Base-by-base conservation (phyloP, 23 tunicate genomes). In the Oikopleura dioica region DNA sequence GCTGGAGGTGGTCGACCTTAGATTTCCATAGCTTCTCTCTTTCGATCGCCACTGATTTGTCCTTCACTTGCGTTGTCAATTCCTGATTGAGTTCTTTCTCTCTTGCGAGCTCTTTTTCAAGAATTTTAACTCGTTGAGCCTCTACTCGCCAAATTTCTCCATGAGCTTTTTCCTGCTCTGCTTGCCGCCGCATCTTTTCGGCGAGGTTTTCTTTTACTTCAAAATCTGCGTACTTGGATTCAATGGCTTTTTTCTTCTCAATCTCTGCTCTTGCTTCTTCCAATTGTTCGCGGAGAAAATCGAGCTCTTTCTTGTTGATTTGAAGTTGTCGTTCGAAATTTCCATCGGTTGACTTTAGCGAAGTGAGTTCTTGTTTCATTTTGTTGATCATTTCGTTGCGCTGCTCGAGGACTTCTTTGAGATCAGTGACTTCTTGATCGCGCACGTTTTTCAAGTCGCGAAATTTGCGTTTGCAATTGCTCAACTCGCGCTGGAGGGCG, bases 41-140 rank as follows among this genome's bases (percentile, higher is more conserved):
- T 28, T 63, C 72, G 33, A 63, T 63, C 33, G 72, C 72, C 4
- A 63, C 72, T 23, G 72, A 63, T 63, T 63, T 63, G 33, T 63
- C 72, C 26, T 63, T 63, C 4, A 31, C 72, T 28, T 63, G 72
- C 4, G 30, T 24, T 23, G 30, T 23, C 33, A 63, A 31, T 16
- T 63, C 72, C 26, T 63, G 16, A 28, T 63, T 63, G 16, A 12
- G 30, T 2, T 12, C 5, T 24, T 28, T 24, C 16, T 12, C 4
- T 16, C 26, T 23, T 5, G 16, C 72, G 30, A 63, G 33, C 26
- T 63, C 72, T 63, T 63, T 63, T 63, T 63, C 72, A 23, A 63
- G 30, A 24, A 63, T 31, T 63, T 63, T 63, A 63, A 63, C 33
- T 63, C 26, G 16, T 28, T 63, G 16, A 16, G 26, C 33, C 33